These are phyloP conservation scores for Magallana ariakensis DNA, from an alignment of 1,140 invertebrate genomes.

Conservation along the genomic window DNA sequence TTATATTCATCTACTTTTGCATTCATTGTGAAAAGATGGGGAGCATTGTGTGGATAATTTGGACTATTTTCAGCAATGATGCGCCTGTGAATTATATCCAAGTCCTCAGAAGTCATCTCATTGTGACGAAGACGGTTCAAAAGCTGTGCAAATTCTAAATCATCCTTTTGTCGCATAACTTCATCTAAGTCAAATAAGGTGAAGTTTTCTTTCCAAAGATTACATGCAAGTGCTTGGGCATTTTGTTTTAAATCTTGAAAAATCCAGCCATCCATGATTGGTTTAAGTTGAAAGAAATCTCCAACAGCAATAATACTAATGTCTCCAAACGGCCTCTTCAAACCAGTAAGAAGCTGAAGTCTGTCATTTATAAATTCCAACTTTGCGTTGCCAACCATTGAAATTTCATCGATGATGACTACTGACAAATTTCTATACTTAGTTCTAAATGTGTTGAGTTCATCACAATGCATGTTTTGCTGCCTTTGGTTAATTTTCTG, in stretches of 20 bases:
- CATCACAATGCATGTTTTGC: neutral
- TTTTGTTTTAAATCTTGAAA: slow-evolving; percentile 45
- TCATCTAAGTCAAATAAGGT: slow-evolving; percentile 52
- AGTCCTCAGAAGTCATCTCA: slow-evolving; percentile 47
- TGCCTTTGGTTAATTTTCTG: neutral
- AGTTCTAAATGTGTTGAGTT: slow-evolving; percentile 38
- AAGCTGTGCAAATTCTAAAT: slow-evolving; percentile 59
- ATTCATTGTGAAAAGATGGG: slow-evolving; percentile 36
- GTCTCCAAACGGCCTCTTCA: slow-evolving; percentile 39
- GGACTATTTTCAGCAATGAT: neutral
- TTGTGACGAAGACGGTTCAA: slow-evolving; percentile 51
- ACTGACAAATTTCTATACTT: slow-evolving; percentile 27
- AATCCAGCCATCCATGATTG: slow-evolving; percentile 56
- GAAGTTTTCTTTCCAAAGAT: slow-evolving; percentile 17
- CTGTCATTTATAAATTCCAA: neutral
- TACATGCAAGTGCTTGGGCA: slow-evolving; percentile 23
- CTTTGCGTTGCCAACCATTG: slow-evolving; percentile 21
- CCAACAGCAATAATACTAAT: slow-evolving; percentile 48
- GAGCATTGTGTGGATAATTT: neutral
- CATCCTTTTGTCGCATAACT: slow-evolving; percentile 63
- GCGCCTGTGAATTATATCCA: slow-evolving; percentile 22
- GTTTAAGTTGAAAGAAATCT: slow-evolving; percentile 46
- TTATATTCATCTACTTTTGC: slow-evolving; percentile 19
- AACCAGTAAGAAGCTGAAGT: slow-evolving; percentile 40
- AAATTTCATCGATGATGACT: slow-evolving; percentile 42